Conservation (phyloP, 2,113 vertebrate species). For the Dasyprocta punctata region DNA sequence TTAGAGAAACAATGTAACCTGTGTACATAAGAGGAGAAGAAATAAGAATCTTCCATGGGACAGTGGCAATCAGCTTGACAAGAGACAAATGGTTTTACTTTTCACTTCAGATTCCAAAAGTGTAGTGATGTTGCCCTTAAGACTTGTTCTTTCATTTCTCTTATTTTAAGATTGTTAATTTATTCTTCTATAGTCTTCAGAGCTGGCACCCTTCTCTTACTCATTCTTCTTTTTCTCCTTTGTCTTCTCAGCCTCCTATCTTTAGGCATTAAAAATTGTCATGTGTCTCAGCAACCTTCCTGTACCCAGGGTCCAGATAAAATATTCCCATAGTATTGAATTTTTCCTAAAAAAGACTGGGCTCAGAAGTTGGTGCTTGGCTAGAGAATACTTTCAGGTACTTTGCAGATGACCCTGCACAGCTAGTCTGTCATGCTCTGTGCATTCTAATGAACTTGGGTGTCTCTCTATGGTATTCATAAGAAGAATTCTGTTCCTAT, state of each 20-base stretch:
- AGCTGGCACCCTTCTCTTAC: background rate
- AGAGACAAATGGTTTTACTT: constrained; percentile 31
- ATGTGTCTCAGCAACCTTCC: background rate
- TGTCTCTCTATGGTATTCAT: constrained; percentile 6
- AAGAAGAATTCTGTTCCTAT: background rate
- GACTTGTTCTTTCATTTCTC: background rate
- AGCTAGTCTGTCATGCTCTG: background rate
- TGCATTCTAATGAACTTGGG: background rate
- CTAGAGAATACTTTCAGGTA: constrained; percentile 24
- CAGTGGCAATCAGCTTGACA: background rate
- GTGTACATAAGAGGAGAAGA: constrained; percentile 9
- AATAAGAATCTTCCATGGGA: background rate
- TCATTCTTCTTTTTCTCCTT: background rate
- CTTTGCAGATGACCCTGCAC: background rate
- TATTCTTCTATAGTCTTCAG: background rate
- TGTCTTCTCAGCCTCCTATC: background rate
- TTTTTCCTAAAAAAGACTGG: background rate
- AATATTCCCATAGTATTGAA: background rate
- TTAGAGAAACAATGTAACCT: background rate
- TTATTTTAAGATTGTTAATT: constrained; percentile 12
- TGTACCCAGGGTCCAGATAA: constrained; percentile 1
- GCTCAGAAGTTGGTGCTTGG: background rate
- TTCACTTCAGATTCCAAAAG: constrained; percentile 51
- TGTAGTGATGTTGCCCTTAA: background rate
- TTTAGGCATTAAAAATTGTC: background rate